Base-by-base conservation (phyloP, 2,113 vertebrate genomes). In the Hystrix cristata region DNA sequence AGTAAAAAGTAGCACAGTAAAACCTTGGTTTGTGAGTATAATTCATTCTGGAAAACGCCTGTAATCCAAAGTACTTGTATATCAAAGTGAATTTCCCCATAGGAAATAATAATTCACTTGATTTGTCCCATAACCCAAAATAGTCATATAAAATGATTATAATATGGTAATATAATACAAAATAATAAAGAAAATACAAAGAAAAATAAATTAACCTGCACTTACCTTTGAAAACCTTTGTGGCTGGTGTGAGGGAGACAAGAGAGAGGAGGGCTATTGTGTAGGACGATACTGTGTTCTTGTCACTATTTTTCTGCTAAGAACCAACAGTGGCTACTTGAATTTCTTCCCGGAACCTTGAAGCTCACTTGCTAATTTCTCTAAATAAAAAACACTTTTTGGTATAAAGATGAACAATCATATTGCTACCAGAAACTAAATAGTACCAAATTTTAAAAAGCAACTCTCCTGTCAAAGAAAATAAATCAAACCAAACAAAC, bases 341-440 rank as follows among this genome's bases (percentile, higher is more conserved):
- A 14, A 18, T 79, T 53, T 78, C 5, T 53, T 57, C 43, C 43
- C 69, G 59, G 64, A 13, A 94, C 7, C 60, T 71, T 60, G 80
- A 67, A 13, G 12, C 3, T 11, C 13, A 69, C n/a, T 71, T 64
- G 57, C 43, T 34, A 6, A 67, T 74, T 80, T 91, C 51, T 88
- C 23, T 51, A 69, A 78, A 82, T 90, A 8, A 90, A 67, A 64
- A 3, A 85, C 31, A 79, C 7, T 71, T 27, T 60, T 62, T 72
- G 1, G 31, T 60, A 3, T 86, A 64, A 94, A 92, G 55, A 48
- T 64, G 21, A 90, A 78, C 64, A 23, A 53, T 92, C 43, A 43
- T 19, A 82, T 76, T 25, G 11, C 16, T 69, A 87, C 55, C 59
- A 90, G 51, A 90, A 95, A 72, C 9, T 55, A 96, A 96, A 90